Percentiles rank a stretch among this genome's conserved stretches.
phyloP scores from a whole-genome alignment of 2,797 vertebrate species.

The Sebastes kiyomatsui region DNA sequence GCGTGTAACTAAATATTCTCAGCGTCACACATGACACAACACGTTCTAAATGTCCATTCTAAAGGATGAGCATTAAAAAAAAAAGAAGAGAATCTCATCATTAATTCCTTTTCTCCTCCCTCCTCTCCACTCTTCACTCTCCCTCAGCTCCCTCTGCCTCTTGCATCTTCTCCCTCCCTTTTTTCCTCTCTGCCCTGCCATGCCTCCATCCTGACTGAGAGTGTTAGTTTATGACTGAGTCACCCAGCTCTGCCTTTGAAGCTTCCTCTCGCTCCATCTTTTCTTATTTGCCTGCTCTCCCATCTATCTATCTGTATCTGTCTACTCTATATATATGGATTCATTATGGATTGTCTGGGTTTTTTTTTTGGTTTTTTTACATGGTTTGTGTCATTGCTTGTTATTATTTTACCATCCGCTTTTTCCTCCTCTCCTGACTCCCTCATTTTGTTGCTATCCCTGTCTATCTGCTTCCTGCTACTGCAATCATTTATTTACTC shows the following conservation, averaged over 20 bases:
- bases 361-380: background rate
- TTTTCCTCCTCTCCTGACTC: slow-evolving; percentile 2
- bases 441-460: slow-evolving; percentile 25
- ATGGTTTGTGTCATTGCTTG: slow-evolving; percentile 18
- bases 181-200: slow-evolving; percentile 28
- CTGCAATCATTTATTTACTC: slow-evolving; percentile 74
- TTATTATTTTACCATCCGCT: slow-evolving; percentile 39
- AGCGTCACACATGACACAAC: slow-evolving; percentile 52
- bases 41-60: slow-evolving; percentile 23
- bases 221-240: slow-evolving; percentile 76
- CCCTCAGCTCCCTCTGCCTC: slow-evolving; percentile 50
- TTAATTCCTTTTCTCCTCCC: slow-evolving; percentile 57
- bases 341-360: background rate
- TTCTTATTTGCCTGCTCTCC: slow-evolving; percentile 22
- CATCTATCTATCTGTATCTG: background rate
- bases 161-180: slow-evolving; percentile 34
- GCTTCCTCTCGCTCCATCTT: slow-evolving; percentile 47
- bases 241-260: slow-evolving; percentile 69
- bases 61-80: slow-evolving; percentile 3
- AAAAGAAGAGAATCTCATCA: slow-evolving; percentile 33
- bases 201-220: slow-evolving; percentile 64
- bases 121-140: slow-evolving; percentile 24
- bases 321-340: slow-evolving; percentile 1
- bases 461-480: slow-evolving; percentile 56
- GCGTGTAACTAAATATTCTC: slow-evolving; percentile 37